Evolutionary conservation across 2,888 invertebrate genomes (phyloP), one percentile per base, ranked within the genome.

Genomic region (Polydrusus tereticollis): DNA sequence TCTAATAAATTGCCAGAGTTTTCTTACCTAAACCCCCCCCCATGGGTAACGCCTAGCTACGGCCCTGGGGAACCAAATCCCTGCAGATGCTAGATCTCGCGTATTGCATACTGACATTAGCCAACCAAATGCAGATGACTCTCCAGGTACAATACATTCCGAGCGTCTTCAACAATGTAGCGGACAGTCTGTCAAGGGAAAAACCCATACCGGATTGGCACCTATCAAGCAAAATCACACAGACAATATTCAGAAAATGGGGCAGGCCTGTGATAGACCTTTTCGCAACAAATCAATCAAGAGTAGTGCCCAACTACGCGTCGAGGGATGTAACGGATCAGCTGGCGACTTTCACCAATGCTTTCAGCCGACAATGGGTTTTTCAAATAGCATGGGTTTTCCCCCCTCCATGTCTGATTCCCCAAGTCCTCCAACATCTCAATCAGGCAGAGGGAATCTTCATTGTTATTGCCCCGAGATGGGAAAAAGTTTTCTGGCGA

Each of bases 221-320:
- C 43, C 58, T 76, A 14, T 55, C 41, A 14, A 43, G 57, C 10
- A 26, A 45, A 47, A n/a, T 73, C 18, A 60, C 65, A 41, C 8
- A 41, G n/a, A 59, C n/a, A 21, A 73, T 74, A 23, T 70, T 76
- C 47, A 29, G 52, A 47, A 74, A 66, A 33, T 77, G 76, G 75
- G 76, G 75, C 21, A 72, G 45, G 4, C 75, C 75, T 7, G 45
- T 75, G 21, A 72, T 76, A 57, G 74, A 77, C 41, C 65, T 77
- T 8, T 77, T 77, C 52, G 77, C 76, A 5, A 14, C 63, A n/a
- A n/a, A n/a, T n/a, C n/a, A 16, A 12, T 77, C 77, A 20, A 64
- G 33, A 26, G 74, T 76, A 14, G 76, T 77, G 8, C 65, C 71
- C 36, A 36, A 7, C 2, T 77, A 76, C 63, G 76, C 52, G 16